Conservation (phyloP, 2,888 invertebrate species). For the Dioctria linearis region DNA sequence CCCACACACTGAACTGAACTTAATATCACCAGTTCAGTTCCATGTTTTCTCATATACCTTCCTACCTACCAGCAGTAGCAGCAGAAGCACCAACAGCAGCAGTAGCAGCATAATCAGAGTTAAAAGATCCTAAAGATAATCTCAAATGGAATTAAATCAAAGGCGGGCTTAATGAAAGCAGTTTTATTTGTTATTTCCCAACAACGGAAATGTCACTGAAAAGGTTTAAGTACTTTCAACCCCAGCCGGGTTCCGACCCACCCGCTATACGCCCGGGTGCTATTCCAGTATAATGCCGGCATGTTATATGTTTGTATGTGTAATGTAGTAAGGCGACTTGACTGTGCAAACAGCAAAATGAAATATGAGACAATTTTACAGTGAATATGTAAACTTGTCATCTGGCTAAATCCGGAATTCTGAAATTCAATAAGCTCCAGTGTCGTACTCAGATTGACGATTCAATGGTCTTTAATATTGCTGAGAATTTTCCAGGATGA, state of each 20-base stretch:
- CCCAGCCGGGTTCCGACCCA: background rate
- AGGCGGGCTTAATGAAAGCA: constrained; percentile 10
- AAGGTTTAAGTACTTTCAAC: constrained; percentile 2
- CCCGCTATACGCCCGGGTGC: too few relatives aligned
- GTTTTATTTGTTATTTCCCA: constrained; percentile 10
- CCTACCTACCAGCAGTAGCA: background rate
- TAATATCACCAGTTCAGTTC: too few relatives aligned
- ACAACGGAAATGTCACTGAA: background rate
- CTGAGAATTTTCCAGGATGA: background rate
- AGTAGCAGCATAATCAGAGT: background rate
- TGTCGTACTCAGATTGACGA: constrained; percentile 22
- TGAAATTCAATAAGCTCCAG: constrained; percentile 32
- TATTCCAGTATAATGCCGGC: too few relatives aligned
- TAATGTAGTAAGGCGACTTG: background rate
- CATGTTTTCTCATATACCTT: background rate
- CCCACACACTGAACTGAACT: too few relatives aligned
- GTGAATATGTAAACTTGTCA: constrained; percentile 15
- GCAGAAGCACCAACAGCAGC: background rate
- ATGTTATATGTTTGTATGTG: too few relatives aligned
- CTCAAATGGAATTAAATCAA: constrained; percentile 4
- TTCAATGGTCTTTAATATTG: constrained; percentile 16
- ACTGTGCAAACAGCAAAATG: constrained; percentile 18
- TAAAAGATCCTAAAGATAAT: constrained; percentile 1
- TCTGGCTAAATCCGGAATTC: constrained; percentile 25
- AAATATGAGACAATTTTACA: constrained; percentile 25